These are phyloP conservation scores for Rhagium mordax DNA, from an alignment of 2,888 invertebrate species.

Conservation along the genomic window DNA sequence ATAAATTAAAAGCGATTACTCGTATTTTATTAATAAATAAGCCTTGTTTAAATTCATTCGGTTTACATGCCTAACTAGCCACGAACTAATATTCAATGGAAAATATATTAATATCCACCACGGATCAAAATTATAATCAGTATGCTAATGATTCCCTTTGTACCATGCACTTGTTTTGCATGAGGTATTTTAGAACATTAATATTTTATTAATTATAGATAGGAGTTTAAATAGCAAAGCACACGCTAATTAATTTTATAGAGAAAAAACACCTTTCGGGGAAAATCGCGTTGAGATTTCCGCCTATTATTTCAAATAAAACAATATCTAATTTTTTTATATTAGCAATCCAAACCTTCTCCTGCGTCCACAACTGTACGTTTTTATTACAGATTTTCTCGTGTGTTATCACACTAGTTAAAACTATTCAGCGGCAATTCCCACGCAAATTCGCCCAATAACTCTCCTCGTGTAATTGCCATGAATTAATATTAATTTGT, in stretches of 20 bases:
- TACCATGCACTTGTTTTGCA: not conserved
- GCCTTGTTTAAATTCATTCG: not conserved
- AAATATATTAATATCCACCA: not conserved
- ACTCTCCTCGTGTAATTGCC: not conserved
- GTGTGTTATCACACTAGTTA: no score
- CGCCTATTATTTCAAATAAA: no score
- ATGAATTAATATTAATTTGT: not conserved
- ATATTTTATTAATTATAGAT: not conserved
- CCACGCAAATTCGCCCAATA: no score
- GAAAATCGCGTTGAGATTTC: no score
- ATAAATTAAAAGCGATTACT: not conserved
- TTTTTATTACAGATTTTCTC: no score
- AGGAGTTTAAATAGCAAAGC: no score
- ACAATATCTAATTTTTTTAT: no score
- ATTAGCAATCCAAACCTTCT: no score
- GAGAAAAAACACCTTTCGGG: no score
- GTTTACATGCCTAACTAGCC: not conserved
- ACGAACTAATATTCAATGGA: not conserved
- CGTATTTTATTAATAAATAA: not conserved
- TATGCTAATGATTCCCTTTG: not conserved
- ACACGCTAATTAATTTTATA: no score
- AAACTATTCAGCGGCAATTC: no score
- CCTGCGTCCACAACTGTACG: no score
- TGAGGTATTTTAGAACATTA: not conserved
- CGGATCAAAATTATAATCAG: not conserved